Evolutionary conservation across 2,113 vertebrate species (phyloP).

Genomic region (Willisornis vidua): DNA sequence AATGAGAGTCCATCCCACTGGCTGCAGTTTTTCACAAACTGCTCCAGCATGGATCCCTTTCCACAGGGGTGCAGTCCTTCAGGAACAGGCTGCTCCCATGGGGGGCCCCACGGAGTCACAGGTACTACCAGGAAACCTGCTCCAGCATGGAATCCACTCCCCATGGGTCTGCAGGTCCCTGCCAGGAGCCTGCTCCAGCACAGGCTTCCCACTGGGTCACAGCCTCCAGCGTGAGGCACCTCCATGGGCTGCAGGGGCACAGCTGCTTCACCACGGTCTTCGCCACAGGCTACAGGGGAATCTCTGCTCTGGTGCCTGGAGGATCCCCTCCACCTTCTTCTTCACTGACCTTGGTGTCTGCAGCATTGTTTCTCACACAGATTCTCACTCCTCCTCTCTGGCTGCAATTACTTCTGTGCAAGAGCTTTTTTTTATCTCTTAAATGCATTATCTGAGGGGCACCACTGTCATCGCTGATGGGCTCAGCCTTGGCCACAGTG

Average conservation of each 20-base stretch:
- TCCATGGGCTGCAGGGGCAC: background rate
- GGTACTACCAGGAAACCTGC: background rate
- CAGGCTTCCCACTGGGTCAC: background rate
- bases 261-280: background rate
- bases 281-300: background rate
- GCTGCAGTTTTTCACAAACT: background rate
- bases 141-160: background rate
- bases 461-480: accelerated
- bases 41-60: background rate
- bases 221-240: background rate
- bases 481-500: background rate
- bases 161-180: background rate
- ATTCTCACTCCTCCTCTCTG: background rate
- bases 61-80: background rate
- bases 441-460: background rate
- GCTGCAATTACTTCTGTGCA: background rate
- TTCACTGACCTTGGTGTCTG: background rate
- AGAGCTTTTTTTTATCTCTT: background rate
- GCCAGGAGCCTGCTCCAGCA: background rate
- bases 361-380: background rate
- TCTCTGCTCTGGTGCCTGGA: background rate
- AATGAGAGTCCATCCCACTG: background rate
- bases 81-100: background rate
- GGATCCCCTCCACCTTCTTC: background rate
- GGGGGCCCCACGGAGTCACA: background rate